phyloP scores from a whole-genome alignment of 2,113 vertebrate species.

The Fulmarus glacialis region DNA sequence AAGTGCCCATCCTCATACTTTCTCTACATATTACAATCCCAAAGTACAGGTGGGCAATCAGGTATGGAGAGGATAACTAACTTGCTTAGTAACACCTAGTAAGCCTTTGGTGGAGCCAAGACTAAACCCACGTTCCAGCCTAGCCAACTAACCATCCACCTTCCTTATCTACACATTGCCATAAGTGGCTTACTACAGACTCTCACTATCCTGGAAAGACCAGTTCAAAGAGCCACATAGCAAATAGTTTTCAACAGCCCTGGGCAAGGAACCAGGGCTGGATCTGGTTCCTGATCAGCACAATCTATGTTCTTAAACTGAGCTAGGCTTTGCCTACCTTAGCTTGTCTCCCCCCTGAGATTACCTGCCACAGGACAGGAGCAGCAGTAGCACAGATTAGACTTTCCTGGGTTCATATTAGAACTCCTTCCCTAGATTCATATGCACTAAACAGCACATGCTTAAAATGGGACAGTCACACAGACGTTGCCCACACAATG shows the following conservation, averaged over 20 bases:
- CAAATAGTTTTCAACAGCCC: background rate
- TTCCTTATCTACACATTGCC: background rate
- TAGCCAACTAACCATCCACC: background rate
- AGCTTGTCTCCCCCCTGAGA: background rate
- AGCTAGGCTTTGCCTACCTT: background rate
- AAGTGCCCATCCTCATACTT: background rate
- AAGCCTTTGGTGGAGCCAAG: background rate
- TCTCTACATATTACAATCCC: no score
- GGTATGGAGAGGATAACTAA: background rate
- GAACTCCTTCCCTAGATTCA: background rate
- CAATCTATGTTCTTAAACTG: background rate
- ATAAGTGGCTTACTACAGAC: background rate
- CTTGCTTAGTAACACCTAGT: background rate
- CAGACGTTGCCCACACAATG: constrained; percentile 10
- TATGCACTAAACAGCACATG: background rate
- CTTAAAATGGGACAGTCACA: constrained; percentile 38
- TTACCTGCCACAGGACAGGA: background rate
- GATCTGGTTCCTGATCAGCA: background rate
- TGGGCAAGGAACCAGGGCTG: background rate
- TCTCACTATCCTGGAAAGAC: background rate
- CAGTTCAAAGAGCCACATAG: background rate
- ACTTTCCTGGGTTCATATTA: background rate
- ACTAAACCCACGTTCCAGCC: background rate
- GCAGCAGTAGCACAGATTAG: background rate
- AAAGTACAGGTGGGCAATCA: background rate